Percentiles rank a stretch among this genome's conserved stretches.
Conservation (phyloP, 2,113 vertebrate species). For the Charina bottae region DNA sequence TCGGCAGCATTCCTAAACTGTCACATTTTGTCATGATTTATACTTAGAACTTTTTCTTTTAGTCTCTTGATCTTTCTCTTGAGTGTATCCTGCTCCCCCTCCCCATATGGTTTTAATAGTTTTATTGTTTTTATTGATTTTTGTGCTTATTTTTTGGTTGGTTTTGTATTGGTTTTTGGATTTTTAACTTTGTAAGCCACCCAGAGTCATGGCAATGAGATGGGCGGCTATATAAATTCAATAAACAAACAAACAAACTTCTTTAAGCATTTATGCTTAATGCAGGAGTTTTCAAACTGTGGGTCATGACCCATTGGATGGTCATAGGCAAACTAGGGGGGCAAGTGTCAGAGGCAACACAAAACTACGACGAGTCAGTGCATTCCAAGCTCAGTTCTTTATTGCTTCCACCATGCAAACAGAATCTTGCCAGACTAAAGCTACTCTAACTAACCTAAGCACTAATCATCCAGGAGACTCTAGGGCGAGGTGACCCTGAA, state of each 20-base stretch:
- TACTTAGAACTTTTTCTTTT: background rate
- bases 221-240: background rate
- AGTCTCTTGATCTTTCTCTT: constrained; percentile 20
- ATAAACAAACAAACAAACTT: background rate
- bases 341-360: too few species aligned
- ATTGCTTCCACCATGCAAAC: too few species aligned
- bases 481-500: too few species aligned
- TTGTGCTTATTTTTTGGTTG: background rate
- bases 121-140: background rate
- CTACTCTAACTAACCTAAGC: too few species aligned
- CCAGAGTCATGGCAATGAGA: background rate
- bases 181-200: background rate
- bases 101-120: background rate
- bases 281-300: background rate
- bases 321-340: background rate
- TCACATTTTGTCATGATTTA: constrained; percentile 38
- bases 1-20: constrained; percentile 42
- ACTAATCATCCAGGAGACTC: too few species aligned
- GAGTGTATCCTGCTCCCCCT: background rate
- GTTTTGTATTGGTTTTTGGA: background rate
- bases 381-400: too few species aligned
- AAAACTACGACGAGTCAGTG: too few species aligned
- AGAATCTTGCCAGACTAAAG: too few species aligned
- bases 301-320: background rate
- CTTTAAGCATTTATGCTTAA: background rate